Evolutionary conservation across 2,113 vertebrate genomes (phyloP).

Genomic region (Galemys pyrenaicus): DNA sequence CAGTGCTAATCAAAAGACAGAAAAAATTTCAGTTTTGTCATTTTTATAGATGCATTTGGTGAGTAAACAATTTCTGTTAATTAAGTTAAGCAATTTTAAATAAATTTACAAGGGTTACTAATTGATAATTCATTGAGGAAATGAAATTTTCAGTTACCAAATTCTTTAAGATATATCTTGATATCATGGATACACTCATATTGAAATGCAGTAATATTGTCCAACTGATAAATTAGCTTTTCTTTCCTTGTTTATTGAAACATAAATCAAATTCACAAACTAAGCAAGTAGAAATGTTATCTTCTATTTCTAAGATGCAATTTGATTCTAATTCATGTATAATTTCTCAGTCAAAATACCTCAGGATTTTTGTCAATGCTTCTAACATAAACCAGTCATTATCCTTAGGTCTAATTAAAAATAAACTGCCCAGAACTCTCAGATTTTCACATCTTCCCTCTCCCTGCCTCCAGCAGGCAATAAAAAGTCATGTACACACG

Average conservation of each 20-base stretch:
- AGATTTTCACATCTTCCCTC: not conserved
- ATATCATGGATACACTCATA: not conserved
- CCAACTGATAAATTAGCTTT: conserved; percentile 28
- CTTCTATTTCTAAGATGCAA: conserved; percentile 32
- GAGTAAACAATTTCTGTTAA: conserved; percentile 8
- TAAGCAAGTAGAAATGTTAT: conserved; percentile 52
- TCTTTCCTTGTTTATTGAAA: conserved; percentile 46
- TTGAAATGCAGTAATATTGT: conserved; percentile 41
- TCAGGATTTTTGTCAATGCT: conserved; percentile 37
- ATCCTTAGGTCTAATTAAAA: conserved; percentile 45
- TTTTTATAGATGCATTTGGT: conserved; percentile 21
- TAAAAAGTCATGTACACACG: not conserved
- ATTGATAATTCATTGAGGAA: conserved; percentile 49
- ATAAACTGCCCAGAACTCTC: not conserved
- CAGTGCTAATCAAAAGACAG: not conserved
- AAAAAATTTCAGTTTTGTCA: conserved; percentile 3
- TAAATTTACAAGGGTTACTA: not conserved
- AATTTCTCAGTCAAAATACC: conserved; percentile 44
- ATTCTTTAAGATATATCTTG: conserved; percentile 34
- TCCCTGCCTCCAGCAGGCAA: not conserved
- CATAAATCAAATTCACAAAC: conserved; percentile 44
- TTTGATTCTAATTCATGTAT: conserved; percentile 42
- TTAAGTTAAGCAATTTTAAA: conserved; percentile 1
- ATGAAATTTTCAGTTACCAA: conserved; percentile 44
- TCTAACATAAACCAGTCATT: conserved; percentile 25